Evolutionary conservation across 2,888 invertebrate genomes (phyloP).

Genomic region (Petrolisthes manimaculis): DNA sequence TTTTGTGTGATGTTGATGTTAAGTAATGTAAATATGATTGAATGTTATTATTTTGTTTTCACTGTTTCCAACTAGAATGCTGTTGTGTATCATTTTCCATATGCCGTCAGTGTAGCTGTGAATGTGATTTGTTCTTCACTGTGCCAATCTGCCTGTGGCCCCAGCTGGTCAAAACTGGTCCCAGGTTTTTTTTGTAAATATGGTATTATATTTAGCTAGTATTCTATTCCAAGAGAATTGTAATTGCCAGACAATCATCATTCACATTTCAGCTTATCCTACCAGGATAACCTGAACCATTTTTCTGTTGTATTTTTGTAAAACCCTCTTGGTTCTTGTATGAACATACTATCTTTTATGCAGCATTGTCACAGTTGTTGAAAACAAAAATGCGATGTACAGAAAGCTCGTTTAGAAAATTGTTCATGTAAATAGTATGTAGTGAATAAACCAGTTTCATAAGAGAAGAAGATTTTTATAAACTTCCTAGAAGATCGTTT

Average conservation of each 20-base stretch:
- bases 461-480: constrained; percentile 45
- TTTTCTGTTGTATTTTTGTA: constrained; percentile 59
- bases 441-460: constrained; percentile 61
- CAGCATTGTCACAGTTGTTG: constrained; percentile 56
- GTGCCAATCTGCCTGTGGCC: constrained; percentile 58
- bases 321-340: constrained; percentile 45
- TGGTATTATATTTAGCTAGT: constrained; percentile 49
- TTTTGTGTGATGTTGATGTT: constrained; percentile 60
- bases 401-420: constrained; percentile 57
- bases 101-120: constrained; percentile 59
- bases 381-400: constrained; percentile 57
- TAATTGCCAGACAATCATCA: constrained; percentile 60
- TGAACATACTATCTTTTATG: constrained; percentile 55
- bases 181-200: constrained; percentile 58
- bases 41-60: constrained; percentile 56
- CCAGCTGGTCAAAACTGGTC: constrained; percentile 56
- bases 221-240: constrained; percentile 59
- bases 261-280: constrained; percentile 51
- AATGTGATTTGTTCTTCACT: constrained; percentile 62
- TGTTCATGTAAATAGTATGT: constrained; percentile 62
- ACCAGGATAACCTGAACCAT: constrained; percentile 46
- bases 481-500: background rate
- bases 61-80: constrained; percentile 56
- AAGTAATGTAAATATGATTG: constrained; percentile 59
- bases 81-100: constrained; percentile 60